A percentile compares a stretch with the other conserved stretches of the same genome.
Conservation (phyloP, 2,888 invertebrate species). For the Ichneumoninae sp. region DNA sequence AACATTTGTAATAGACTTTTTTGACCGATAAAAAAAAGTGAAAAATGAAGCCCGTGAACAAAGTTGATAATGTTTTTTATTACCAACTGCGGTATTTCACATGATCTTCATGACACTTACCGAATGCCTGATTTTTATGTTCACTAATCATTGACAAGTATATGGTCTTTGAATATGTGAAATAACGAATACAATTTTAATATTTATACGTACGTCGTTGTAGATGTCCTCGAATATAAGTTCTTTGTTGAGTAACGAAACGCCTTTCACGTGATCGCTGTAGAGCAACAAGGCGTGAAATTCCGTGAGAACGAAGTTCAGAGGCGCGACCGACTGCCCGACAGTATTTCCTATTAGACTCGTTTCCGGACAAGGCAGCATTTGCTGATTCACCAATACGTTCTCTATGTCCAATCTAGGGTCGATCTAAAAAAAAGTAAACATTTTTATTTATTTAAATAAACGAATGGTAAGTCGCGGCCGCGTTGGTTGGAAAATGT, state of each 20-base stretch:
- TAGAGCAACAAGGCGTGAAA: slow-evolving; percentile 95
- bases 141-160: not conserved
- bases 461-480: slow-evolving; percentile 75
- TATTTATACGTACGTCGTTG: slow-evolving; percentile 85
- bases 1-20: not conserved
- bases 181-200: not conserved
- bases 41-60: too few species aligned
- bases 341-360: slow-evolving; percentile 77
- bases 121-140: not conserved
- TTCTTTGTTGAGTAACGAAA: slow-evolving; percentile 94
- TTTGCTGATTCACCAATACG: slow-evolving; percentile 79
- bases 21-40: not conserved
- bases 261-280: slow-evolving; percentile 92
- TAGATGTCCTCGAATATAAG: slow-evolving; percentile 94
- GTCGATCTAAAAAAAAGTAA: slow-evolving; percentile 76
- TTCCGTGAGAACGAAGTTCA: slow-evolving; percentile 93
- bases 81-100: not conserved
- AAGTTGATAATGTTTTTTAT: not conserved
- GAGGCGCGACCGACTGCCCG: slow-evolving; percentile 85
- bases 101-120: not conserved
- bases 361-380: slow-evolving; percentile 80
- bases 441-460: slow-evolving; percentile 8
- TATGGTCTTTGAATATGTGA: not conserved
- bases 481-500: slow-evolving; percentile 72
- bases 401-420: slow-evolving; percentile 81